Evolutionary conservation across 2,888 invertebrate genomes (phyloP).

Genomic region (Cantharis rufa): DNA sequence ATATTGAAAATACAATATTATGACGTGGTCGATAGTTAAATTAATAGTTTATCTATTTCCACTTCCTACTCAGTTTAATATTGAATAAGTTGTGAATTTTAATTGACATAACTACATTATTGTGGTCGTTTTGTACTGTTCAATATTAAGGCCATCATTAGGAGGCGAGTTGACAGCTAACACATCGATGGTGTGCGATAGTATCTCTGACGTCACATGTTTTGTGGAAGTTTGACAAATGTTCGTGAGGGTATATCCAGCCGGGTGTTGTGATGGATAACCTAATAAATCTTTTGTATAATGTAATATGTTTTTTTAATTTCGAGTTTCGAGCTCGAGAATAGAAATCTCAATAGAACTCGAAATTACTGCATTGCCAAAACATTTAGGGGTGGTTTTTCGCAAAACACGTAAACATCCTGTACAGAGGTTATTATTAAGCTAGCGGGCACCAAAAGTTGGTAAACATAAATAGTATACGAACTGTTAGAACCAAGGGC

Average conservation of each 20-base stretch:
- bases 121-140: slow-evolving; percentile 33
- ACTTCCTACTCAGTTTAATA: slow-evolving; percentile 4
- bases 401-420: background rate
- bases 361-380: too few species aligned
- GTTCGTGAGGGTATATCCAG: slow-evolving; percentile 6
- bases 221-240: slow-evolving; percentile 18
- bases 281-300: slow-evolving; percentile 13
- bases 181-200: slow-evolving; percentile 31
- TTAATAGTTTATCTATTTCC: background rate
- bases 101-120: slow-evolving; percentile 30
- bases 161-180: slow-evolving; percentile 33
- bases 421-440: background rate
- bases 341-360: background rate
- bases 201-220: slow-evolving; percentile 21
- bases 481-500: slow-evolving; percentile 44
- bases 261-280: slow-evolving; percentile 17
- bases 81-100: slow-evolving; percentile 18
- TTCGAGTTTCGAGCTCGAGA: background rate
- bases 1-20: background rate
- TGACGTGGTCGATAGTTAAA: background rate
- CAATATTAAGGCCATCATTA: slow-evolving; percentile 32
- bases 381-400: too few species aligned
- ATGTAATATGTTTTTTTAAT: too few species aligned
- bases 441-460: background rate
- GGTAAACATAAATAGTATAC: background rate